These are phyloP conservation scores for Chionodraco myersi DNA, from an alignment of 2,113 vertebrate species.

Conservation along the genomic window DNA sequence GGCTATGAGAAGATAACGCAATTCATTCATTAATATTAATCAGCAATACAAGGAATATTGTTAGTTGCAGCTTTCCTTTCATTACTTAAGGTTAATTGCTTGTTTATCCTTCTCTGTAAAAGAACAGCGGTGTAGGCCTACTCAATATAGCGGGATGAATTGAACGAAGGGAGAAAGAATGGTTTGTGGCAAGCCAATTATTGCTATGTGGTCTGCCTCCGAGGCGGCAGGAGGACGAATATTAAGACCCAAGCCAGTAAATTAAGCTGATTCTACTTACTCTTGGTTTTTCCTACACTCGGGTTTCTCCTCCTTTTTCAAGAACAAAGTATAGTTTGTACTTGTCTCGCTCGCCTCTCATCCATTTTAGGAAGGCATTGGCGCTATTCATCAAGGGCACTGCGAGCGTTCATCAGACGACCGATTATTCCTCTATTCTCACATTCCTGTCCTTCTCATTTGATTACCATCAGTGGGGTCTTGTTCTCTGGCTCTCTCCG, in stretches of 20 bases:
- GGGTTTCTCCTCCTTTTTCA: conserved; percentile 16
- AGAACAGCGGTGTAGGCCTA: neutral
- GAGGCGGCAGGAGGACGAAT: conserved; percentile 1
- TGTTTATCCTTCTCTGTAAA: neutral
- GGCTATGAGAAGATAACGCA: no score
- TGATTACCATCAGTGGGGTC: conserved; percentile 76
- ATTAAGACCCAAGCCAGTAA: conserved; percentile 42
- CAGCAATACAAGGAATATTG: no score
- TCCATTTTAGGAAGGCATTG: conserved; percentile 44
- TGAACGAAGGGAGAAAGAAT: conserved; percentile 27
- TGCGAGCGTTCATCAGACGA: conserved; percentile 64
- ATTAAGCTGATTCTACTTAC: conserved; percentile 50
- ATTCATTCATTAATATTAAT: neutral
- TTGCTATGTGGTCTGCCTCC: conserved; percentile 23
- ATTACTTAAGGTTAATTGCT: neutral
- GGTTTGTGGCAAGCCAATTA: conserved; percentile 30
- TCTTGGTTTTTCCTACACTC: conserved; percentile 33
- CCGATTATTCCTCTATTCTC: conserved; percentile 67
- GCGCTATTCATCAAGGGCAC: conserved; percentile 66
- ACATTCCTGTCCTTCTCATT: conserved; percentile 67
- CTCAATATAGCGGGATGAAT: neutral
- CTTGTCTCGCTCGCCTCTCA: conserved; percentile 39
- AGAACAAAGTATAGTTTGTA: conserved; percentile 40
- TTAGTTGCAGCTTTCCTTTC: neutral
- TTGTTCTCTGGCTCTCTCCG: conserved; percentile 63